Evolutionary conservation across 2,113 vertebrate genomes (phyloP), one percentile per base, ranked within the genome.

Genomic region (Platichthys flesus): DNA sequence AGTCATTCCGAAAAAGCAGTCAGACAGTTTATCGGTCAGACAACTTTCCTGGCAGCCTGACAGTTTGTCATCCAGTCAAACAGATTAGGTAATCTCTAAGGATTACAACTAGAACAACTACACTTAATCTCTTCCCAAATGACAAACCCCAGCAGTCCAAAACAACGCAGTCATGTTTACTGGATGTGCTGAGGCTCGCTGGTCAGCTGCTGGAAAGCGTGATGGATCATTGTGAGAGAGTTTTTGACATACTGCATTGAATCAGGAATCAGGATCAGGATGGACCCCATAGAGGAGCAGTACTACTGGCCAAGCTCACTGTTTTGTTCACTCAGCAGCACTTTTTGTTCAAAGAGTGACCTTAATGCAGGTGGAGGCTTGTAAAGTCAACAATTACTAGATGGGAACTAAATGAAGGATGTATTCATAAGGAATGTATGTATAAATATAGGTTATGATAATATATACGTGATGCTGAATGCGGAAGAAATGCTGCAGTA

Each of bases 1-100:
- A 31, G 28, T 31, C 37, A 70, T 56, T 66, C 24, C 54, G 26
- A 51, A n/a, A 51, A 47, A 28, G 20, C 26, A 23, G 60, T 1
- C 37, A 1, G 31, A 18, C 21, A 57, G 21, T 10, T 35, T 7
- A 42, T 31, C 73, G 35, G 56, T 71, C 31, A 7, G 54, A 62
- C 60, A 55, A 70, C 28, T 24, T 28, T 65, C 9, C 42, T 42
- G 18, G 26, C 69, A 1, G 61, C 12, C 1, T 15, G 59, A 51
- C 59, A n/a, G 21, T 16, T 21, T 28, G 47, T 74, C 69, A 35
- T 54, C 61, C 59, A 51, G 66, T 70, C 56, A 65, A 65, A 40
- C 59, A 74, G 74, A 81, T 71, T 57, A 79, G 69, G 65, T 79
- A 70, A 85, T 88, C 71, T 68, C 0, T 37, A 4, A 45, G 71